Percentiles rank a stretch among this genome's conserved stretches.
phyloP scores from a whole-genome alignment of 2,797 vertebrate species.

The Dicrostonyx torquatus region DNA sequence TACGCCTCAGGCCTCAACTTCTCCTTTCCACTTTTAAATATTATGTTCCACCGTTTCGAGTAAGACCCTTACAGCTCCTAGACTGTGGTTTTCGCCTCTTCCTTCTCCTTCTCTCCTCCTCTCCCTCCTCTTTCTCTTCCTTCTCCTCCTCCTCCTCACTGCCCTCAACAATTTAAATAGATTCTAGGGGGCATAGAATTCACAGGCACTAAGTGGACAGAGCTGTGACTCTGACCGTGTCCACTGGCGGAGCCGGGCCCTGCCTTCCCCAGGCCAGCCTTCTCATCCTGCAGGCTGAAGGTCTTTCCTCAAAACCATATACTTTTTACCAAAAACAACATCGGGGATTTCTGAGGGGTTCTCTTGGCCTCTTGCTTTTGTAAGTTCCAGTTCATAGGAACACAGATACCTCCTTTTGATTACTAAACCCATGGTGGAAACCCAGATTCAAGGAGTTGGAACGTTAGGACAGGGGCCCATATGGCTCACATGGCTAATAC shows the following conservation, averaged over 20 bases:
- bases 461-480: background rate
- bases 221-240: too few relatives aligned
- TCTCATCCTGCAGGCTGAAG: background rate
- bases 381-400: background rate
- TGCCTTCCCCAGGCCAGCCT: fast-evolving
- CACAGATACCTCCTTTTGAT: background rate
- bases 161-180: background rate
- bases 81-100: background rate
- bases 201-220: background rate
- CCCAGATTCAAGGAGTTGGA: background rate
- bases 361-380: background rate
- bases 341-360: background rate
- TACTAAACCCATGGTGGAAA: background rate
- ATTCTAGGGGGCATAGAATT: background rate
- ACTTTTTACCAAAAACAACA: background rate
- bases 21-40: background rate
- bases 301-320: background rate
- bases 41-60: background rate
- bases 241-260: background rate
- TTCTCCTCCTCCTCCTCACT: too few relatives aligned
- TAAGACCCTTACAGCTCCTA: background rate
- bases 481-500: background rate
- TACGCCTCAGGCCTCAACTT: background rate
- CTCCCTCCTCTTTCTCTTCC: fast-evolving
- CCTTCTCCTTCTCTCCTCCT: too few relatives aligned